Base-by-base conservation (phyloP, 2,797 vertebrate species). In the Danio albolineatus region DNA sequence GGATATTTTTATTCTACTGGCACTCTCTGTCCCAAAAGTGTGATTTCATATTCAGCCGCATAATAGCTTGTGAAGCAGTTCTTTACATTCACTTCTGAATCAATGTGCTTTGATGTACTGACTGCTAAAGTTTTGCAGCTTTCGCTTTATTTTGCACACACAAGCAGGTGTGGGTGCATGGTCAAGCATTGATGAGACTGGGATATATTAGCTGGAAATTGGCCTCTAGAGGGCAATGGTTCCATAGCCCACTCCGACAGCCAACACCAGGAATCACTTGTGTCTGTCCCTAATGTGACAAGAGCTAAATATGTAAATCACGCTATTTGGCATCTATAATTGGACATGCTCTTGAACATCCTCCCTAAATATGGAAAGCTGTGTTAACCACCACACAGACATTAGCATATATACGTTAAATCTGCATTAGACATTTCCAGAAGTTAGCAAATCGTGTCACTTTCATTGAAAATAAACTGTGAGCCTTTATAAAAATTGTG, bases 221-320 rank as follows among this genome's bases (percentile, higher is more conserved):
- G 85, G 78, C 86, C 89, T 89, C 89, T 88, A 90, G 89, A 85
- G 87, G 89, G 89, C 88, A 88, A 88, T 89, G 84, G 81, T 84
- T 85, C 78, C 88, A 86, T 86, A 90, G 84, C 17, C 73, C 84
- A 81, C 74, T 81, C 59, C 51, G 62, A 69, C 39, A 82, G 75
- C 67, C 79, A 56, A 78, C 19, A 74, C 64, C 28, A 79, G 43
- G 44, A 64, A 14, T 43, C 67, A 71, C 74, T 75, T 82, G 71
- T 78, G 71, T 51, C 80, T 79, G 77, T 66, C 61, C 64, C 59
- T 60, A 74, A 61, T 60, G 10, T 53, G 74, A 76, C 61, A 81
- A 39, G 53, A 60, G 41, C 56, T 69, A 65, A 10, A 61, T 14
- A 41, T 76, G 65, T 62, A 70, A 77, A 75, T 60, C 41, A 36